phyloP scores from a whole-genome alignment of 2,797 vertebrate species.

The Myotis myotis region DNA sequence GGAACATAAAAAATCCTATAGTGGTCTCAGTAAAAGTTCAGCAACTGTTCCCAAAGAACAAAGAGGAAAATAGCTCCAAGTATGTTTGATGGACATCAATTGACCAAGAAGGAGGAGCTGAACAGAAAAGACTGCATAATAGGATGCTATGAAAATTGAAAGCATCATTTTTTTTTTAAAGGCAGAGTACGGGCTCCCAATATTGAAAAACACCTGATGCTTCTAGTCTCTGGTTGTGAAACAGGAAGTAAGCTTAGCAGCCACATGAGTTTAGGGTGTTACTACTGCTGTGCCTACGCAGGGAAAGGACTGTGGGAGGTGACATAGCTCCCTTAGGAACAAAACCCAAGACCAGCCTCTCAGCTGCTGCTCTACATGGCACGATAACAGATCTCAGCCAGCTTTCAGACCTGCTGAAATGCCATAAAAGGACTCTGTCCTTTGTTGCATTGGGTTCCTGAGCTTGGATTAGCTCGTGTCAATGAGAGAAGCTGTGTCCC shows the following conservation, averaged over 20 bases:
- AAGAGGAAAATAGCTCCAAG: background rate
- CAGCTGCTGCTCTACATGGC: rapidly evolving
- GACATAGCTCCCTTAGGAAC: background rate
- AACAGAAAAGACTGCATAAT: background rate
- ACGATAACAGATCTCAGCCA: background rate
- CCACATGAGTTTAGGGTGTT: rapidly evolving
- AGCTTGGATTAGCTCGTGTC: background rate
- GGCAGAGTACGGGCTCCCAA: rapidly evolving
- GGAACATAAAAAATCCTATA: background rate
- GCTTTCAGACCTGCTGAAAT: background rate
- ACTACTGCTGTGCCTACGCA: background rate
- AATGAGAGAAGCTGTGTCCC: rapidly evolving
- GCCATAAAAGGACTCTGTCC: too few species aligned
- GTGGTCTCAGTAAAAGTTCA: background rate
- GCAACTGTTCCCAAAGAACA: background rate
- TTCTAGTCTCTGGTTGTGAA: background rate
- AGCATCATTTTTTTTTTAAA: background rate
- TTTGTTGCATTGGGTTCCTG: background rate
- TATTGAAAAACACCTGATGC: too few species aligned
- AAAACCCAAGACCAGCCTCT: background rate
- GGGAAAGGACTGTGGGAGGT: background rate
- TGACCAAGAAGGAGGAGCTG: background rate
- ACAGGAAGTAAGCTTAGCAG: background rate
- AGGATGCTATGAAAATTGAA: background rate
- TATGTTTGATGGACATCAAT: conserved; percentile 2